Conservation (phyloP, 2,888 invertebrate species). For the Lymantria dispar region DNA sequence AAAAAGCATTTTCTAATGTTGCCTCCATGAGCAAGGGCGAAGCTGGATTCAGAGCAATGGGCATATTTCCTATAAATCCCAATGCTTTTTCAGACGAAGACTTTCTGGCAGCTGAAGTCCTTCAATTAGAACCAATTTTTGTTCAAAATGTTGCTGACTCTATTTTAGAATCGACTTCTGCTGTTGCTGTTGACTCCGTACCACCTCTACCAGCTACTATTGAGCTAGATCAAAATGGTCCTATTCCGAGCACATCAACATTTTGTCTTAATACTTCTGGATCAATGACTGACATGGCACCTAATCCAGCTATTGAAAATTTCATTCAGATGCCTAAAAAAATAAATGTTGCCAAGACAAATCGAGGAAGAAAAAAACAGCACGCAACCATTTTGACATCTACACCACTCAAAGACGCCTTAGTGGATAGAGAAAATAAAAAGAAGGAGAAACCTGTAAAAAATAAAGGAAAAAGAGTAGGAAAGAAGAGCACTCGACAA, state of each 20-base stretch:
- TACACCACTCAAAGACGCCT: conserved; percentile 20
- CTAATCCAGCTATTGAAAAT: conserved; percentile 12
- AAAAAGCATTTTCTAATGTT: too few relatives aligned
- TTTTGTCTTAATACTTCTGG: conserved; percentile 5
- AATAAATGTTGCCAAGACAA: conserved; percentile 10
- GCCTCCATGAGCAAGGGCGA: too few relatives aligned
- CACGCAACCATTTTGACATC: conserved; percentile 24
- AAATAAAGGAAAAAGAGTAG: conserved; percentile 14
- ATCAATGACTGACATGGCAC: background rate
- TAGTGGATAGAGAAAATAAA: conserved; percentile 21
- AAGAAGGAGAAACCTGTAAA: conserved; percentile 15
- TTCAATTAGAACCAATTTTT: conserved; percentile 1
- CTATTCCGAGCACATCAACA: conserved; percentile 14
- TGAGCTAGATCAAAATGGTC: too few relatives aligned
- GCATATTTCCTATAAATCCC: too few relatives aligned
- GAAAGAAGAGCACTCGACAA: conserved; percentile 19
- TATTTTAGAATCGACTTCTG: background rate
- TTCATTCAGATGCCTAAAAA: conserved; percentile 19
- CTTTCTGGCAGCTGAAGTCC: conserved; percentile 2
- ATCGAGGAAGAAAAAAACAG: conserved; percentile 22
- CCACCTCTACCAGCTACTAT: background rate
- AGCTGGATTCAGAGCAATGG: too few relatives aligned
- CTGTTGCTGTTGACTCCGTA: background rate
- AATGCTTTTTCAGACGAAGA: too few relatives aligned
- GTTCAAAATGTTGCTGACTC: conserved; percentile 1